phyloP scores from a whole-genome alignment of 2,888 invertebrate species.

The Leptopilina drosophilae region DNA sequence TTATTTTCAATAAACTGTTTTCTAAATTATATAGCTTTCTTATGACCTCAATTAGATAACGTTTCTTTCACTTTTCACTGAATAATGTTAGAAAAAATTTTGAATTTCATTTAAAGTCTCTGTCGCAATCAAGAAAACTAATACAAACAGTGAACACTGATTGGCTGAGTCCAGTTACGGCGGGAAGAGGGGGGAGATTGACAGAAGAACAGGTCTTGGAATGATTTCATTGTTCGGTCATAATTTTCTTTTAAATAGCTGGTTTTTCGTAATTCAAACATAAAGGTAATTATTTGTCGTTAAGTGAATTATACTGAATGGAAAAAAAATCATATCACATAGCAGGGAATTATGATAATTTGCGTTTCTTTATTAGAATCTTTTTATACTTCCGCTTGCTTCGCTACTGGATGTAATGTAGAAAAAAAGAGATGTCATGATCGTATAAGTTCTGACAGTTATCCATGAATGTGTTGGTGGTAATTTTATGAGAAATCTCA shows the following conservation, averaged over 20 bases:
- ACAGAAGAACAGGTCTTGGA: not conserved
- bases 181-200: not conserved
- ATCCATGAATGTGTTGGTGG: constrained; percentile 1
- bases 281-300: not conserved
- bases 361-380: not conserved
- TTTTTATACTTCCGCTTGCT: constrained; percentile 5
- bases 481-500: constrained; percentile 18
- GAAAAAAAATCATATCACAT: not conserved
- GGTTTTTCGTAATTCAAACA: not conserved
- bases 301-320: not conserved
- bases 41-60: not conserved
- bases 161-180: not conserved
- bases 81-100: constrained; percentile 1
- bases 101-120: not conserved
- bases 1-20: not conserved
- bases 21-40: not conserved
- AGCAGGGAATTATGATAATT: not conserved
- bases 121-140: not conserved
- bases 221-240: constrained; percentile 4
- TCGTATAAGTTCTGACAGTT: constrained; percentile 16
- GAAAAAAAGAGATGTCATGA: constrained; percentile 31
- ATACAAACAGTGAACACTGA: not conserved
- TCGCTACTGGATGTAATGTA: not conserved
- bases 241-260: constrained; percentile 9
- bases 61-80: not conserved